These are phyloP conservation scores for rat (Rattus norvegicus) DNA, from an alignment of 2,113 vertebrate species.

Conservation along the genomic window GRCr8 NC_086027.1:19937501-19938000, in stretches of 20 bases:
- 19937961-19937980: no score
- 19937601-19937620: not conserved
- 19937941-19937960: no score
- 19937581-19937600: accelerated
- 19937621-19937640: not conserved
- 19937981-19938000: not conserved
- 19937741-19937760: not conserved
- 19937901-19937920: not conserved
- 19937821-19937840: not conserved
- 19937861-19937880: not conserved
- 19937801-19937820: not conserved
- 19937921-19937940: no score
- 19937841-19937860: not conserved
- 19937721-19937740: not conserved
- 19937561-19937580: not conserved
- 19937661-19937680: not conserved
- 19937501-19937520: not conserved
- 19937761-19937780: not conserved
- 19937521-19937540: conserved; percentile 12
- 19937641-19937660: not conserved
- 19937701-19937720: not conserved
- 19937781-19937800: not conserved
- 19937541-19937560: not conserved
- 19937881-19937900: not conserved
- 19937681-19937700: not conserved